Base-by-base conservation (phyloP, 2,888 invertebrate species). In the Cynaeus angustus region DNA sequence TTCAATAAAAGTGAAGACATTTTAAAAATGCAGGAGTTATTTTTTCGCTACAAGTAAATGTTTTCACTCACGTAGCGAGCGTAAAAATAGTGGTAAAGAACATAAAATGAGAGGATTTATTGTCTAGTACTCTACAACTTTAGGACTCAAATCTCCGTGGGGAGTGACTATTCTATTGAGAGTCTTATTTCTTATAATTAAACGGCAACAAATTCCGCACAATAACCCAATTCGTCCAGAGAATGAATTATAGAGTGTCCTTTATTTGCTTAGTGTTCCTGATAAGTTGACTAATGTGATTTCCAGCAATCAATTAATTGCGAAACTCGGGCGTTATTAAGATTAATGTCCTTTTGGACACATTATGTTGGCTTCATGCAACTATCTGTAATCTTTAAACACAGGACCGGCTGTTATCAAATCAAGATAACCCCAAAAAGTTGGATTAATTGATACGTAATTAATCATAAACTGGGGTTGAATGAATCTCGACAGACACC, bases 281-380 rank as follows among this genome's bases (percentile, higher is more conserved):
- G 56, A 66, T 66, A 66, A 67, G 52, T 58, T 66, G 66, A 59
- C 41, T 67, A 67, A 67, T 67, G 66, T 14, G 58, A 58, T 50
- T 66, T 52, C 59, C 30, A 52, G 21, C 59, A 52, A 52, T 67
- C 66, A 59, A 67, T 67, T 67, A 67, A 67, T 59, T 53, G 58
- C 38, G 55, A 56, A 66, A 66, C 43, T 28, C 59, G 21, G 28
- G 28, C 59, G 33, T 59, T 58, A 67, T 67, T 67, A 59, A 67
- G 66, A 67, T 67, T 67, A 67, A 67, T 67, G 66, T 56, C 56
- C 56, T 26, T 64, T 28, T n/a, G 41, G 45, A 12, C 26, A 50
- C 50, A 38, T 50, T 21, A 46, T 59, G 21, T 59, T 21, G 37
- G 13, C 26, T 30, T 38, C 48, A 38, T 62, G 48, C 62, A 62